A percentile compares a stretch with the other conserved stretches of the same genome.
Conservation (phyloP, 2,797 vertebrate species). For the Notamacropus eugenii region DNA sequence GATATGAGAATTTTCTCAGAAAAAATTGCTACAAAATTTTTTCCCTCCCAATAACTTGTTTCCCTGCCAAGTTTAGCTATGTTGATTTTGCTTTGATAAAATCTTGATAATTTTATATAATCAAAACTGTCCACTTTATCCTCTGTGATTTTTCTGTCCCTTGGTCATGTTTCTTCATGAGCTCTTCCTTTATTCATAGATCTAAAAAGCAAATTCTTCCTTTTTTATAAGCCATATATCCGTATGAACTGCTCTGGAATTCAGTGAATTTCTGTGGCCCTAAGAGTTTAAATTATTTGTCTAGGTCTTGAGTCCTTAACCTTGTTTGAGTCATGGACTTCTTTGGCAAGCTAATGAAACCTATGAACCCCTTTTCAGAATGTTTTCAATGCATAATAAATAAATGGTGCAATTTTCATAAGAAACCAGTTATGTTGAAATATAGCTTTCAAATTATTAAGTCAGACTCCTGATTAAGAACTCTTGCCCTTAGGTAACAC, state of each 20-base stretch:
- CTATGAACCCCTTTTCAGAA: neutral
- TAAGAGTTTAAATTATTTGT: neutral
- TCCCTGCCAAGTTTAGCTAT: neutral
- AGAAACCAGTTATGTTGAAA: neutral
- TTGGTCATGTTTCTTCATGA: neutral
- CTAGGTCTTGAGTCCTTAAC: neutral
- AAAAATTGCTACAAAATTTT: no score
- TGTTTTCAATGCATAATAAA: neutral
- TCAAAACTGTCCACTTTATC: neutral
- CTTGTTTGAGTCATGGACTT: neutral
- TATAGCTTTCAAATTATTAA: neutral
- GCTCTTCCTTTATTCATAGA: neutral
- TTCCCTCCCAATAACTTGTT: no score
- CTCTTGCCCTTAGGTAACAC: neutral
- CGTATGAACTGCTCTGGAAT: neutral
- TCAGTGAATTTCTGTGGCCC: neutral
- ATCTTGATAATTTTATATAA: neutral
- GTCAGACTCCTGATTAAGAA: neutral
- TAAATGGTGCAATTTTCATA: neutral
- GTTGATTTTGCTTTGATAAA: neutral
- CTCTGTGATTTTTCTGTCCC: neutral
- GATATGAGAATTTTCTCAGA: no score
- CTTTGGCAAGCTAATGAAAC: neutral
- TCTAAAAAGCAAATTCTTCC: neutral
- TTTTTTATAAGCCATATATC: neutral